Percentiles rank a stretch among this genome's conserved stretches.
Conservation (phyloP, 2,113 vertebrate species). For the Asarcornis scutulata region DNA sequence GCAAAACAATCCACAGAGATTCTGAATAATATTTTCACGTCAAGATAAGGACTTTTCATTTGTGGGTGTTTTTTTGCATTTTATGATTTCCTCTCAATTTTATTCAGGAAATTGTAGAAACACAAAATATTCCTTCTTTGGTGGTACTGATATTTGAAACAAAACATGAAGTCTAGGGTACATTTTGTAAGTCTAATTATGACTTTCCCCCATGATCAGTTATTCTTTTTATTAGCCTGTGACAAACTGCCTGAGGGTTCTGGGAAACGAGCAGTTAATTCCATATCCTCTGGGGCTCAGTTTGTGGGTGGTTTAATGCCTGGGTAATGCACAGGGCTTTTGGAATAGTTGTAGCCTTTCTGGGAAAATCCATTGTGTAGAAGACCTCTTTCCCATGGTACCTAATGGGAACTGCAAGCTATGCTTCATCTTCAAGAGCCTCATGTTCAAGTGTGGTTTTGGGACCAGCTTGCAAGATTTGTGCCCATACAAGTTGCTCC, state of each 20-base stretch:
- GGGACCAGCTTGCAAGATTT: neutral
- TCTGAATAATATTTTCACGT: slow-evolving; percentile 61
- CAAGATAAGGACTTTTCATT: slow-evolving; percentile 50
- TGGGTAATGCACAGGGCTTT: neutral
- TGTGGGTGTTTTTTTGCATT: neutral
- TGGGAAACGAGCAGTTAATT: slow-evolving; percentile 17
- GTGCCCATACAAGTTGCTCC: neutral
- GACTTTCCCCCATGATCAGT: neutral
- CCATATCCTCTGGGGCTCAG: neutral
- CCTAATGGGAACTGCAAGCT: rapidly evolving
- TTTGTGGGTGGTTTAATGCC: neutral
- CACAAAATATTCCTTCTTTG: slow-evolving; percentile 13
- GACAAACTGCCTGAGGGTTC: slow-evolving; percentile 1
- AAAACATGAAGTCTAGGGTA: slow-evolving; percentile 27
- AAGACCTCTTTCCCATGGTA: neutral
- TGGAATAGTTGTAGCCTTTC: neutral
- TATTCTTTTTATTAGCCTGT: slow-evolving; percentile 34
- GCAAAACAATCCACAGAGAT: slow-evolving; percentile 58
- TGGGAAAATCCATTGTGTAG: neutral
- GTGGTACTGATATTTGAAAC: neutral
- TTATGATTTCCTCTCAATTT: slow-evolving; percentile 25
- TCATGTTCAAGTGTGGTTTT: rapidly evolving
- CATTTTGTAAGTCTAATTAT: slow-evolving; percentile 14
- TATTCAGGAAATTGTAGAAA: slow-evolving; percentile 6
- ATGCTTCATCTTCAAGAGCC: neutral